Evolutionary conservation across 2,113 vertebrate species (phyloP).

Genomic region (Cettia cetti): DNA sequence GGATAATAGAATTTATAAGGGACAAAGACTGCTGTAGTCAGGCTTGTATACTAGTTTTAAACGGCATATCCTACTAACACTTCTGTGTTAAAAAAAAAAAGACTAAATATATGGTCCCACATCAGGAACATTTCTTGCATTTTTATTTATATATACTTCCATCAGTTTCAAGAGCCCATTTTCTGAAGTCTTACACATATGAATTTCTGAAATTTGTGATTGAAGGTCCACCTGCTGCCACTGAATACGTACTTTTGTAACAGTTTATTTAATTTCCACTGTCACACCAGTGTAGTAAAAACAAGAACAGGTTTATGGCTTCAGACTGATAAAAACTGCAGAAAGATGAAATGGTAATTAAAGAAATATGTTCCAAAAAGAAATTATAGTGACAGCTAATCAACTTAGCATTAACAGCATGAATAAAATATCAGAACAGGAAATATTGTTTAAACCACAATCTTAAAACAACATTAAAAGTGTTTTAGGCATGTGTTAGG

Average conservation of each 20-base stretch:
- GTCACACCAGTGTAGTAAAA: neutral
- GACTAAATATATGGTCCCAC: neutral
- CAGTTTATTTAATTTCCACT: neutral
- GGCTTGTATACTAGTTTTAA: neutral
- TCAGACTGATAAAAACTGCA: neutral
- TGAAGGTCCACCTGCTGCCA: neutral
- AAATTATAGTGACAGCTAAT: constrained; percentile 10
- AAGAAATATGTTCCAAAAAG: neutral
- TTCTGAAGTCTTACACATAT: neutral
- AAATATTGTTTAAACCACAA: constrained; percentile 19
- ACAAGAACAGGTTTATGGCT: neutral
- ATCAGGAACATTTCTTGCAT: neutral
- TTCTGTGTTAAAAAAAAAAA: neutral
- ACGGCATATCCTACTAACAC: neutral
- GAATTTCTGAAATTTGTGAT: neutral
- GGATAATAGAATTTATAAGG: neutral
- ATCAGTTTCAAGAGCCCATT: neutral
- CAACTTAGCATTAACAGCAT: constrained; percentile 3
- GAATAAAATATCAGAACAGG: constrained; percentile 54
- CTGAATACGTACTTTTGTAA: neutral
- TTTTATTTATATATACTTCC: neutral
- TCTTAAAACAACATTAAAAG: constrained; percentile 10
- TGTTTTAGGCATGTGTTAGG: neutral
- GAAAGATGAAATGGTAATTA: neutral
- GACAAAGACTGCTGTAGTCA: neutral